phyloP scores from a whole-genome alignment of 2,888 invertebrate genomes.

The Tenthredo mesomela region DNA sequence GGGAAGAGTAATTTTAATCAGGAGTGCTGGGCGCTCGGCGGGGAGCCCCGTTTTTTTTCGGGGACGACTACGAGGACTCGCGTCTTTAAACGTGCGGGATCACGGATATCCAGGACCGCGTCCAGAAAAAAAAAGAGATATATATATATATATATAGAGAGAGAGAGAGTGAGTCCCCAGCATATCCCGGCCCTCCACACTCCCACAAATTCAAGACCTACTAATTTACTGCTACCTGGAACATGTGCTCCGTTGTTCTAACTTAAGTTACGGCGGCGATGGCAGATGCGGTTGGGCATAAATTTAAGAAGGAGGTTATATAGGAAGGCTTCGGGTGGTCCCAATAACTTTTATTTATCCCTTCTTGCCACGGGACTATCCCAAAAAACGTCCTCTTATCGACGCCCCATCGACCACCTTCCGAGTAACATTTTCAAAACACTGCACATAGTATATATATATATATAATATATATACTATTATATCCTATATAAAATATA shows the following conservation, averaged over 20 bases:
- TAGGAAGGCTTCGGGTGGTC: constrained; percentile 61
- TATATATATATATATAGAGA: neutral
- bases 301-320: constrained; percentile 55
- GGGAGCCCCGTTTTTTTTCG: constrained; percentile 67
- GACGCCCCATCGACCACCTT: constrained; percentile 49
- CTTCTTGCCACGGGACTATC: constrained; percentile 44
- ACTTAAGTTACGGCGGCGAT: constrained; percentile 72
- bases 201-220: constrained; percentile 57
- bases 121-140: neutral
- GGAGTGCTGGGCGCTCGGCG: constrained; percentile 72
- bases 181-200: constrained; percentile 4
- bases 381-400: constrained; percentile 24
- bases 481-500: no score
- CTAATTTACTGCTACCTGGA: constrained; percentile 75
- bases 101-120: neutral
- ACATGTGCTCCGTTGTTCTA: constrained; percentile 69
- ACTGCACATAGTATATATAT: neutral
- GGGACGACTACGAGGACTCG: constrained; percentile 45
- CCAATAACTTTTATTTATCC: constrained; percentile 60
- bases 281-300: constrained; percentile 61
- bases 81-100: constrained; percentile 41
- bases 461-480: neutral
- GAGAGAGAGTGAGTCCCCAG: neutral
- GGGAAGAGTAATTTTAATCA: constrained; percentile 75
- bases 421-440: neutral